A percentile compares a stretch with the other conserved stretches of the same genome.
Conservation (phyloP, 2,888 invertebrate genomes). For the Lymantria dispar region DNA sequence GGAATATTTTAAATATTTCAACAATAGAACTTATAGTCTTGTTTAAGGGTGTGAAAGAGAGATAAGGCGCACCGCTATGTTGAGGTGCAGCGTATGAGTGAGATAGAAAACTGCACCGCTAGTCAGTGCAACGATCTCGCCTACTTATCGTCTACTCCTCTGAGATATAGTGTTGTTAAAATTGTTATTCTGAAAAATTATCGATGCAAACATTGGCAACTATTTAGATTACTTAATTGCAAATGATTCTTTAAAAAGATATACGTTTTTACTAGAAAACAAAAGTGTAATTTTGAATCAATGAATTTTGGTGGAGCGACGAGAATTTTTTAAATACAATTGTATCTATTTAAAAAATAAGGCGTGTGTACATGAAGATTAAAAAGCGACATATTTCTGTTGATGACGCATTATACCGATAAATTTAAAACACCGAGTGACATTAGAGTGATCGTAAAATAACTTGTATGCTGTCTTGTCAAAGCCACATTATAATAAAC, state of each 20-base stretch:
- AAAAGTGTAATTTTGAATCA: too few species aligned
- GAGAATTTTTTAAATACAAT: too few species aligned
- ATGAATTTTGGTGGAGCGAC: too few species aligned
- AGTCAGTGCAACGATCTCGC: conserved; percentile 55
- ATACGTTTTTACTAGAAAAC: too few species aligned
- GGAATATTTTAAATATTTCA: conserved; percentile 24
- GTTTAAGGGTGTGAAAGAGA: conserved; percentile 25
- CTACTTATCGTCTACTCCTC: conserved; percentile 45
- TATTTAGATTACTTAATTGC: too few species aligned
- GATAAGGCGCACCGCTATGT: conserved; percentile 27
- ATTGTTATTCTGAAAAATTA: too few species aligned
- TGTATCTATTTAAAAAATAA: neutral
- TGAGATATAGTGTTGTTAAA: conserved; percentile 27
- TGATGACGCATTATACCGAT: conserved; percentile 30
- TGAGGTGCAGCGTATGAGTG: conserved; percentile 31
- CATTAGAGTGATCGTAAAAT: conserved; percentile 48
- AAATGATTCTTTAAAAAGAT: too few species aligned
- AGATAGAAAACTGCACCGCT: conserved; percentile 52
- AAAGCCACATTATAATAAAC: conserved; percentile 52
- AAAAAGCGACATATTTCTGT: conserved; percentile 25
- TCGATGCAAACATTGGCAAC: too few species aligned
- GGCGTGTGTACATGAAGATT: neutral
- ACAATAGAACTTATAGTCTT: conserved; percentile 23
- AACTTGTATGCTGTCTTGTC: conserved; percentile 52
- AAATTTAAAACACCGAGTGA: conserved; percentile 46